phyloP scores from a whole-genome alignment of 2,113 vertebrate species.

The Stegostoma tigrinum region DNA sequence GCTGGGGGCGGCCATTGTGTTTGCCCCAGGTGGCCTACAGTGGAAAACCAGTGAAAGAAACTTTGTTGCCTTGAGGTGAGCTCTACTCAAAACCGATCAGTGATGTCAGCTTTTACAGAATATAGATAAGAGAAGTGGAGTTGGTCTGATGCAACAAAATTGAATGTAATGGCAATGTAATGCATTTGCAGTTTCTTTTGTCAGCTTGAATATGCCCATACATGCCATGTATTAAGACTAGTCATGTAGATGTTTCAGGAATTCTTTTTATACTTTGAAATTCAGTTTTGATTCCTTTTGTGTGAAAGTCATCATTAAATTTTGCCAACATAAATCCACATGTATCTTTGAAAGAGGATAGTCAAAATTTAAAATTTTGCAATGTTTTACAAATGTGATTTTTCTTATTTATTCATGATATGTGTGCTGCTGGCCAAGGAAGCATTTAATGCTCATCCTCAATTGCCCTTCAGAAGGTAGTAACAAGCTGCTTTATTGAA shows the following conservation, averaged over 20 bases:
- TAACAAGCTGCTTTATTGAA: too few relatives aligned
- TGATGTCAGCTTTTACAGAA: conserved; percentile 50
- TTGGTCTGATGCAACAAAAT: conserved; percentile 21
- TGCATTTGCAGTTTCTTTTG: background rate
- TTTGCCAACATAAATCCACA: background rate
- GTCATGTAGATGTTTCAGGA: background rate
- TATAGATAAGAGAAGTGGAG: conserved; percentile 46
- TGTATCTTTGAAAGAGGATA: background rate
- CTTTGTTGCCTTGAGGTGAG: conserved; percentile 48
- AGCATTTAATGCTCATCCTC: too few relatives aligned
- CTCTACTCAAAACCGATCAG: conserved; percentile 47
- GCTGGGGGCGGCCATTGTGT: conserved; percentile 44
- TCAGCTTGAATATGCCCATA: background rate
- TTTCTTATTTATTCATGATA: too few relatives aligned
- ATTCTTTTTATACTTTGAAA: background rate
- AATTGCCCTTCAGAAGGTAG: too few relatives aligned
- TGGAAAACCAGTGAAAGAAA: conserved; percentile 52
- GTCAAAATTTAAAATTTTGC: background rate
- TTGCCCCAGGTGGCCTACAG: conserved; percentile 46
- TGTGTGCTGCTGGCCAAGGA: too few relatives aligned
- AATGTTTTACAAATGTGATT: background rate
- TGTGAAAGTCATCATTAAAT: background rate
- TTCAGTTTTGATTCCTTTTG: background rate
- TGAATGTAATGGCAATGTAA: background rate
- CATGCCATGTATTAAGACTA: background rate